Conservation (phyloP, 2,113 vertebrate genomes). For the Romanogobio albipinnatus region DNA sequence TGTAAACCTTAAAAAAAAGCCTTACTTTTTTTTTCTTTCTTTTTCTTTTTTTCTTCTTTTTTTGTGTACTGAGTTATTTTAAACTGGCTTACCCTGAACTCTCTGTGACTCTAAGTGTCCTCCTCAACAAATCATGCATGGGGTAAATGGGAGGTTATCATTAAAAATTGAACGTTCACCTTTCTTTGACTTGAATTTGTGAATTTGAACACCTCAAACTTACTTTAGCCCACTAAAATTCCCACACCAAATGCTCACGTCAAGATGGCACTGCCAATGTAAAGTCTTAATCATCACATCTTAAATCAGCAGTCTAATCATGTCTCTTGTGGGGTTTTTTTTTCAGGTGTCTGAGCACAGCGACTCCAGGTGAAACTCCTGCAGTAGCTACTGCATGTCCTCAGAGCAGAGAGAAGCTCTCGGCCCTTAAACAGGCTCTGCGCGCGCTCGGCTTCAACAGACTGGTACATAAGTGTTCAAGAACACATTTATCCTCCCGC, state of each 20-base stretch:
- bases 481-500: neutral
- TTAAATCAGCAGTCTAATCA: neutral
- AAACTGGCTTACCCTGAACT: neutral
- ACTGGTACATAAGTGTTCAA: conserved; percentile 76
- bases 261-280: neutral
- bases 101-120: neutral
- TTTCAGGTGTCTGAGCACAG: conserved; percentile 81
- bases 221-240: neutral
- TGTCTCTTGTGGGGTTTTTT: neutral
- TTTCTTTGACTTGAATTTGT: conserved; percentile 23
- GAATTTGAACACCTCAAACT: neutral
- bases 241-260: neutral
- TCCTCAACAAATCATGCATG: neutral
- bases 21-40: too few relatives aligned
- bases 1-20: too few relatives aligned
- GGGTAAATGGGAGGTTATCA: neutral
- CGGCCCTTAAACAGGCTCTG: conserved; percentile 84
- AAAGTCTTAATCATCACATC: neutral
- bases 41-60: too few relatives aligned
- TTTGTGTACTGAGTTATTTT: neutral
- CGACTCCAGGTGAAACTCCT: conserved; percentile 65
- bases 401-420: conserved; percentile 83
- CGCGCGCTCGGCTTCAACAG: conserved; percentile 84
- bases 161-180: conserved; percentile 1
- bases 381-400: conserved; percentile 67